A percentile compares a stretch with the other conserved stretches of the same genome.
Evolutionary conservation across 2,797 vertebrate genomes (phyloP).

Genomic region (Muscicapa striata): DNA sequence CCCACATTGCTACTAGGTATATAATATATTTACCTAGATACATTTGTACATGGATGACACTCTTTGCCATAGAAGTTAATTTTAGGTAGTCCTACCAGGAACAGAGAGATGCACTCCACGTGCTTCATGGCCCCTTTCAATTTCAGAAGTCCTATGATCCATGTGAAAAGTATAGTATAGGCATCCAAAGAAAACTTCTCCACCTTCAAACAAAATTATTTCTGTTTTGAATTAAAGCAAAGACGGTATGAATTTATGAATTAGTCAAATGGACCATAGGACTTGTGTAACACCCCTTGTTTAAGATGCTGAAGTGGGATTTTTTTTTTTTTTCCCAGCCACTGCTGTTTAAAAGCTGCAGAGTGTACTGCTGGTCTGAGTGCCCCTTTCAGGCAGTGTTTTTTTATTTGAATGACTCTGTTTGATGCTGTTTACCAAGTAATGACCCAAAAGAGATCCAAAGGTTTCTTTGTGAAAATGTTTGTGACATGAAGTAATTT

Average conservation of each 20-base stretch:
- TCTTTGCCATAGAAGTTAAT: background rate
- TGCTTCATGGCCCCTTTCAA: background rate
- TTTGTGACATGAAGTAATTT: slow-evolving; percentile 30
- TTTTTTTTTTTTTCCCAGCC: background rate
- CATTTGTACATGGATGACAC: background rate
- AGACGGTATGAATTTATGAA: background rate
- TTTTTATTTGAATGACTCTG: slow-evolving; percentile 46
- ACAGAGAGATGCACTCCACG: background rate
- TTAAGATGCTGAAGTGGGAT: background rate
- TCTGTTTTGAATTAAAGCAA: background rate
- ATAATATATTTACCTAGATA: background rate
- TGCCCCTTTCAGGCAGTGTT: background rate
- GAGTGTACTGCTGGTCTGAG: background rate
- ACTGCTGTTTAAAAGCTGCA: background rate
- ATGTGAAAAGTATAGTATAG: background rate
- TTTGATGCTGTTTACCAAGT: slow-evolving; percentile 64
- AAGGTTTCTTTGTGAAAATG: slow-evolving; percentile 61
- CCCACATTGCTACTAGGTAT: background rate
- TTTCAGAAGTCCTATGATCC: background rate
- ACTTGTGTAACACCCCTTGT: background rate
- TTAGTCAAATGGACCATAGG: background rate
- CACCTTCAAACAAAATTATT: background rate
- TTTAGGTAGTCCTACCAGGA: background rate
- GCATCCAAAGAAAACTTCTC: background rate
- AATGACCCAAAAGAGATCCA: slow-evolving; percentile 52